Percentiles rank a stretch among this genome's conserved stretches.
Evolutionary conservation across 2,888 invertebrate genomes (phyloP).

Genomic region (Epinotia ramella): DNA sequence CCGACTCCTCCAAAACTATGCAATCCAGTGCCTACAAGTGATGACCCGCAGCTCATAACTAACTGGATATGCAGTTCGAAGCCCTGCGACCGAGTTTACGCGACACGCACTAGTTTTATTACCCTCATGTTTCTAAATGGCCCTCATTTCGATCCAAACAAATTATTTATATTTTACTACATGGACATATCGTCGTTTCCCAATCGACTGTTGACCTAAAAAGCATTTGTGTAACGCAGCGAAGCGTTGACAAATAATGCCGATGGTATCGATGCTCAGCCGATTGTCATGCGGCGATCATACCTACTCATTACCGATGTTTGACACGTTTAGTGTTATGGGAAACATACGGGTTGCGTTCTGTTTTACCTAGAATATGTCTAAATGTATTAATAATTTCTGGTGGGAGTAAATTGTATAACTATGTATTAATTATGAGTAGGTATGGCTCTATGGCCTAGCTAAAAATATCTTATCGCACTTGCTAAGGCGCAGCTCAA

Average conservation of each 20-base stretch:
- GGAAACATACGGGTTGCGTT: constrained; percentile 40
- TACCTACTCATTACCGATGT: constrained; percentile 45
- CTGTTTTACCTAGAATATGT: constrained; percentile 13
- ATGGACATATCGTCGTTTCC: constrained; percentile 82
- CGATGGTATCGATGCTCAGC: constrained; percentile 68
- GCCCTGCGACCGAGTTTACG: constrained; percentile 79
- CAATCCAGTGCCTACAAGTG: constrained; percentile 51
- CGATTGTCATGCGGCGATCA: constrained; percentile 58
- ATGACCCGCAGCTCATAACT: constrained; percentile 62
- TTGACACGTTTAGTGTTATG: constrained; percentile 40
- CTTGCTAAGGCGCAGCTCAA: not conserved
- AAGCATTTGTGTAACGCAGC: constrained; percentile 79
- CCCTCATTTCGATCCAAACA: constrained; percentile 83
- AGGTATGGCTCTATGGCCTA: not conserved
- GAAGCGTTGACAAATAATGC: constrained; percentile 78
- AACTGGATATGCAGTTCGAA: constrained; percentile 64
- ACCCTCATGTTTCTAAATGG: constrained; percentile 85
- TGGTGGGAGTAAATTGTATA: not conserved
- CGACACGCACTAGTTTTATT: constrained; percentile 84
- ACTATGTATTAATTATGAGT: not conserved
- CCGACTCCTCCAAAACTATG: constrained; percentile 48
- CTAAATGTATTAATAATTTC: constrained; percentile 4
- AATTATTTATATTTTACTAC: constrained; percentile 85
- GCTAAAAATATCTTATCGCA: not conserved
- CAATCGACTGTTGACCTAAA: constrained; percentile 82